Percentiles rank a stretch among this genome's conserved stretches.
phyloP scores from a whole-genome alignment of 2,888 invertebrate species.

The Tricholauxania praeusta region DNA sequence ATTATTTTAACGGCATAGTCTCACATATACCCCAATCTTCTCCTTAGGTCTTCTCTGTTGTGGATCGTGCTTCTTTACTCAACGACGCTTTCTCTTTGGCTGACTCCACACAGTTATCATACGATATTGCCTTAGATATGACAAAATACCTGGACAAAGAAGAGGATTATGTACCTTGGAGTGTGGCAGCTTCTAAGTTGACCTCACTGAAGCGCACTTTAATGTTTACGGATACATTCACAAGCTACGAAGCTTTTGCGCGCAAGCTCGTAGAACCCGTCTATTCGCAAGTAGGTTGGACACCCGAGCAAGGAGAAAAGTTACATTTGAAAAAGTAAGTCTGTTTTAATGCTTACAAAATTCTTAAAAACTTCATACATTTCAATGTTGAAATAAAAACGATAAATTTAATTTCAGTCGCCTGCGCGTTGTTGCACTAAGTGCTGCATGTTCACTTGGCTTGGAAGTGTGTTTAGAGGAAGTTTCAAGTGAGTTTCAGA shows the following conservation, averaged over 20 bases:
- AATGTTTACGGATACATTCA: slow-evolving; percentile 70
- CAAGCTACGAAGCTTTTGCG: slow-evolving; percentile 74
- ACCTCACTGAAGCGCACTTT: slow-evolving; percentile 71
- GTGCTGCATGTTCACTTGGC: slow-evolving; percentile 76
- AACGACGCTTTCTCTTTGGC: slow-evolving; percentile 90
- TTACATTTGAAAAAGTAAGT: slow-evolving; percentile 68
- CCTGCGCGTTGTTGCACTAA: slow-evolving; percentile 74
- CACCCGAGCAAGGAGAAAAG: slow-evolving; percentile 49
- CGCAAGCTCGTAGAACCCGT: slow-evolving; percentile 72
- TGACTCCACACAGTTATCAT: slow-evolving; percentile 76
- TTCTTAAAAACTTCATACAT: too few species aligned
- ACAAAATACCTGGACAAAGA: slow-evolving; percentile 79
- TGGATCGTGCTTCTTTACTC: slow-evolving; percentile 83
- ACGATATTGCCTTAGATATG: slow-evolving; percentile 77
- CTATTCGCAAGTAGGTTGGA: slow-evolving; percentile 76
- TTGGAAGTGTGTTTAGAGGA: slow-evolving; percentile 74
- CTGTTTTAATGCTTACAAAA: too few species aligned
- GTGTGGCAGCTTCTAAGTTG: slow-evolving; percentile 73
- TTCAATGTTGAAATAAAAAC: not conserved
- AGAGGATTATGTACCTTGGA: slow-evolving; percentile 82
- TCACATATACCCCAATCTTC: not conserved
- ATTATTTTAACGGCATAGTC: too few species aligned
- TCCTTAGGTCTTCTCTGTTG: slow-evolving; percentile 69
- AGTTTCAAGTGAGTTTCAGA: slow-evolving; percentile 72
- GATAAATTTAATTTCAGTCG: slow-evolving; percentile 68